These are phyloP conservation scores for Ophion obscuratus DNA, from an alignment of 2,888 invertebrate genomes.

Conservation along the genomic window DNA sequence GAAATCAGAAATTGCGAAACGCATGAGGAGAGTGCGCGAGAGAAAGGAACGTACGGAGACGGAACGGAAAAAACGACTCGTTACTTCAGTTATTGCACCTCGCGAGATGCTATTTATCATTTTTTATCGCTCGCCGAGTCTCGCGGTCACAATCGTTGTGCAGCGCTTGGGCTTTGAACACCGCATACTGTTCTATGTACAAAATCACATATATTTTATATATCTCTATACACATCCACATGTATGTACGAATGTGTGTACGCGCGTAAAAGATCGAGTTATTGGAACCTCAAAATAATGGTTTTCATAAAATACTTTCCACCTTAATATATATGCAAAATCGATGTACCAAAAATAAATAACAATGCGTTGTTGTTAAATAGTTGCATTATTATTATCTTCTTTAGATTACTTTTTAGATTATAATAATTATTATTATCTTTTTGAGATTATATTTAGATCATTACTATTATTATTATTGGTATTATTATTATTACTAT, in stretches of 20 bases:
- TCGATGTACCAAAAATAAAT: too few relatives aligned
- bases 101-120: constrained; percentile 62
- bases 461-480: neutral
- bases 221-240: neutral
- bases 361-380: neutral
- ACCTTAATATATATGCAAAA: too few relatives aligned
- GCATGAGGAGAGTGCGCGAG: neutral
- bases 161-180: constrained; percentile 3
- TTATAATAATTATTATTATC: neutral
- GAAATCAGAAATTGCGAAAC: constrained; percentile 61
- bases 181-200: neutral
- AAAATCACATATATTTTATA: constrained; percentile 9
- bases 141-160: constrained; percentile 52
- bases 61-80: neutral
- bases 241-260: neutral
- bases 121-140: constrained; percentile 53
- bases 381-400: neutral
- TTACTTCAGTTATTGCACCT: constrained; percentile 30
- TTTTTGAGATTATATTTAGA: too few relatives aligned
- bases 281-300: neutral
- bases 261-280: neutral
- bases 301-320: neutral
- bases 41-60: neutral
- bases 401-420: neutral
- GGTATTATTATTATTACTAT: too few relatives aligned